Conservation (phyloP, 2,113 vertebrate species). For the Sprattus sprattus region DNA sequence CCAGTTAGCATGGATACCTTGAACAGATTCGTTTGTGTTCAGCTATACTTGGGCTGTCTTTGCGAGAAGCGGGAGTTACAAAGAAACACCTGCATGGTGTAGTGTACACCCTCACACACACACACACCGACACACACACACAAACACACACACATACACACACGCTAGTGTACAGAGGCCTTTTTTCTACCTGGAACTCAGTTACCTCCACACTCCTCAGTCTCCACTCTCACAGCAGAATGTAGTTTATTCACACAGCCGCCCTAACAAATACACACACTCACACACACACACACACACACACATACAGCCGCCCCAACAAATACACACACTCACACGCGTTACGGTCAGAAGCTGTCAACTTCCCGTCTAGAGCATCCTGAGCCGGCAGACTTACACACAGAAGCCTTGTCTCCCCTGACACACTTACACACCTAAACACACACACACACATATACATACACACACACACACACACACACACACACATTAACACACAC, state of each 20-base stretch:
- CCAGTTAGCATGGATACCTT: neutral
- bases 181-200: neutral
- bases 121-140: neutral
- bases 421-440: neutral
- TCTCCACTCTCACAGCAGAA: neutral
- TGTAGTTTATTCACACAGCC: neutral
- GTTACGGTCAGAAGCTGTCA: slow-evolving; percentile 7
- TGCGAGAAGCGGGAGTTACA: neutral
- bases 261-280: neutral
- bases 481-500: neutral
- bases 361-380: neutral
- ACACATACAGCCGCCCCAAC: neutral
- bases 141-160: neutral
- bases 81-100: neutral
- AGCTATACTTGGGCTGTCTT: neutral
- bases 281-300: neutral
- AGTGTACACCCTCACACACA: neutral
- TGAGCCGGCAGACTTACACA: slow-evolving; percentile 1
- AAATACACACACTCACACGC: neutral
- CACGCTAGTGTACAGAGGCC: neutral
- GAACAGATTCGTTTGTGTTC: neutral
- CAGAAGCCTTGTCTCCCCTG: neutral
- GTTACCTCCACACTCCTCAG: neutral
- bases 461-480: neutral
- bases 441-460: neutral